A percentile compares a stretch with the other conserved stretches of the same genome.
phyloP scores from a whole-genome alignment of 2,113 vertebrate genomes.

The Podarcis raffonei region DNA sequence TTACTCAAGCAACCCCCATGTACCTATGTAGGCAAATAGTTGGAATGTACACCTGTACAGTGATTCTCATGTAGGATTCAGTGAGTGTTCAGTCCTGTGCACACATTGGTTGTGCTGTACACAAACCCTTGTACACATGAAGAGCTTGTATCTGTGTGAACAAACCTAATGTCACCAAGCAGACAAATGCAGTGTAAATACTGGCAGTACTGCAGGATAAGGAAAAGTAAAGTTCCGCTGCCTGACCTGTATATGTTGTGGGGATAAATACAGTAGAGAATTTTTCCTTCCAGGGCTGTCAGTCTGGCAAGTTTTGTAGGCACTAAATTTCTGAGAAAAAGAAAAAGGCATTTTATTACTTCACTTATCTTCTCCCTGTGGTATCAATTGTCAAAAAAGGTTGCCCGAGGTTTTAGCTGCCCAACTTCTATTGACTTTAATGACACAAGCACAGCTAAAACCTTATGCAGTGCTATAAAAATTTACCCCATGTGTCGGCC shows the following conservation, averaged over 20 bases:
- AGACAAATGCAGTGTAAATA: neutral
- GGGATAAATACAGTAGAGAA: constrained; percentile 49
- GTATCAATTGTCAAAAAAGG: constrained; percentile 45
- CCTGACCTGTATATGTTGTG: constrained; percentile 24
- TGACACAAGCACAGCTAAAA: constrained; percentile 55
- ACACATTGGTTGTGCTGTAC: no score
- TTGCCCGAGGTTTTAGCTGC: constrained; percentile 51
- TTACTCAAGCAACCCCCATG: neutral
- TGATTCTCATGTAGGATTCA: no score
- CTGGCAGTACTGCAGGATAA: constrained; percentile 9
- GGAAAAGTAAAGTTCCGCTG: constrained; percentile 7
- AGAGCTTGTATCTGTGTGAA: no score
- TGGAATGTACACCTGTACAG: no score
- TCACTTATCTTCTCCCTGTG: constrained; percentile 48
- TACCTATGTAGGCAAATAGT: no score
- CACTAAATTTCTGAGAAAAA: constrained; percentile 58
- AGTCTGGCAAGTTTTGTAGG: constrained; percentile 45
- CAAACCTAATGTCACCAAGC: neutral
- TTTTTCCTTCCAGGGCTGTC: constrained; percentile 50
- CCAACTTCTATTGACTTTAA: constrained; percentile 59
- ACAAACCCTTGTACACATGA: no score
- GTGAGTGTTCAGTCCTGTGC: no score
- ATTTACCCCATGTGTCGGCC: constrained; percentile 41
- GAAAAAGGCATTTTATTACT: constrained; percentile 43
- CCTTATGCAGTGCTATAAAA: constrained; percentile 51